Evolutionary conservation across 2,797 vertebrate species (phyloP).

Genomic region (Galagoides demidoff): DNA sequence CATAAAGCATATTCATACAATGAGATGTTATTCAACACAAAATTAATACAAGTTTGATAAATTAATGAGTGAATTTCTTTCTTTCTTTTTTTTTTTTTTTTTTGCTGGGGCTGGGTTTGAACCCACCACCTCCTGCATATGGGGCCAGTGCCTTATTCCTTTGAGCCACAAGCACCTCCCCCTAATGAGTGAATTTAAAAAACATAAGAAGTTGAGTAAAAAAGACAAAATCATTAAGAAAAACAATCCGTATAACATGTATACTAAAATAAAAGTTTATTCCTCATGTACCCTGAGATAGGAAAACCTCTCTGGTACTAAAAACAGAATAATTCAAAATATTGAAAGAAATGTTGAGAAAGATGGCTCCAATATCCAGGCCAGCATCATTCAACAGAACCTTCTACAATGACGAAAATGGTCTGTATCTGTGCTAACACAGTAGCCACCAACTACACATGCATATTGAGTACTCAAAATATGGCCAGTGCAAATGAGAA

Average conservation of each 20-base stretch:
- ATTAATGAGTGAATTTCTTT: neutral
- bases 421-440: neutral
- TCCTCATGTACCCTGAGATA: neutral
- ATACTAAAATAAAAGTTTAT: slow-evolving; percentile 13
- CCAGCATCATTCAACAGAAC: neutral
- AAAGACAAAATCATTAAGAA: slow-evolving; percentile 12
- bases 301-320: neutral
- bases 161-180: no score
- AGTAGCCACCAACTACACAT: neutral
- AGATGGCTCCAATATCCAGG: neutral
- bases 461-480: neutral
- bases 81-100: no score
- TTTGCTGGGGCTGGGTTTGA: no score
- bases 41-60: neutral
- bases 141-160: no score
- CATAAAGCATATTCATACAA: neutral
- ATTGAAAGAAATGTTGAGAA: neutral
- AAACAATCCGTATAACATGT: neutral
- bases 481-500: neutral
- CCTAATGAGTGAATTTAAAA: neutral
- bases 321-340: slow-evolving; percentile 41
- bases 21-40: neutral
- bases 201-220: neutral
- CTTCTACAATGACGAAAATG: neutral
- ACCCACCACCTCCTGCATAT: no score